Conservation (phyloP, 1,140 invertebrate species). For the Ceratoteleas bidentatus region DNA sequence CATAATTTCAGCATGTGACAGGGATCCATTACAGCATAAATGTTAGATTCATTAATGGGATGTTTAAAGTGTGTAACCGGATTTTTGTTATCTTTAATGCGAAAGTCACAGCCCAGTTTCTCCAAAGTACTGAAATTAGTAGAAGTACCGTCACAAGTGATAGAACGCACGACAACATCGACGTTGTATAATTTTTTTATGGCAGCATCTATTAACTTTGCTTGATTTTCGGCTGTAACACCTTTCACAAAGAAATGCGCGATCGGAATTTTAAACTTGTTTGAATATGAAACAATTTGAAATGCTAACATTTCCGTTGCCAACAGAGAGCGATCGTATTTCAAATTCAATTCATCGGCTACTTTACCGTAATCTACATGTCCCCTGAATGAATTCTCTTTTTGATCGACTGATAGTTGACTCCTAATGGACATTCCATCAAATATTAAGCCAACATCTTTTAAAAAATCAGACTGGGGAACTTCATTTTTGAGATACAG, state of each 20-base stretch:
- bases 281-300: slow-evolving; percentile 14
- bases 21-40: slow-evolving; percentile 24
- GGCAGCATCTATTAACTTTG: not conserved
- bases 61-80: slow-evolving; percentile 6
- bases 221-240: too few species aligned
- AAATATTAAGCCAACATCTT: slow-evolving; percentile 30
- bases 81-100: not conserved
- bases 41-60: not conserved
- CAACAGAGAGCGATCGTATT: slow-evolving; percentile 3
- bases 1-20: slow-evolving; percentile 26
- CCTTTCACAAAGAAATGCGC: too few species aligned
- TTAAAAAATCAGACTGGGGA: slow-evolving; percentile 11
- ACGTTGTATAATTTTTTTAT: slow-evolving; percentile 11
- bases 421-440: slow-evolving; percentile 40
- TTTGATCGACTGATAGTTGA: slow-evolving; percentile 14
- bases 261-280: too few species aligned
- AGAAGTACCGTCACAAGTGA: slow-evolving; percentile 7
- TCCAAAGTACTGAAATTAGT: too few species aligned
- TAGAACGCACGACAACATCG: too few species aligned
- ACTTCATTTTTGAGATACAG: slow-evolving; percentile 14
- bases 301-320: slow-evolving; percentile 21
- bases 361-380: slow-evolving; percentile 19
- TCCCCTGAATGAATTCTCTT: slow-evolving; percentile 11
- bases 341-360: slow-evolving; percentile 12
- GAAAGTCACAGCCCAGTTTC: too few species aligned